phyloP scores from a whole-genome alignment of 2,888 invertebrate species.

The Drosophila longiperda region DNA sequence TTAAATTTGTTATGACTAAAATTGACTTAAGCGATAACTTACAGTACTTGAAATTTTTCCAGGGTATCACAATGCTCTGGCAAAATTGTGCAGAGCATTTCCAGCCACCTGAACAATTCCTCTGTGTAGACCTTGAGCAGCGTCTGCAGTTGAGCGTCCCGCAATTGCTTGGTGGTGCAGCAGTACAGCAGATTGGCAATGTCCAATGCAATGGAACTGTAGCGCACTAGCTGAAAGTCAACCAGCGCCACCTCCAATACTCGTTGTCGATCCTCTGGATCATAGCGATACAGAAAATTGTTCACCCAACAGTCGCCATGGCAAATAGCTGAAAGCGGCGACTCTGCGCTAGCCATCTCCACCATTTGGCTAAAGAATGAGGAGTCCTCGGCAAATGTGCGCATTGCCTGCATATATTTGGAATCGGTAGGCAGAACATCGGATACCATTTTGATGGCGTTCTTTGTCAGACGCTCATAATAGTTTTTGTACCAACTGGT shows the following conservation, averaged over 20 bases:
- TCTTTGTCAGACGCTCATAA: constrained; percentile 88
- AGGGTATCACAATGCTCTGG: constrained; percentile 84
- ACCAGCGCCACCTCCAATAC: constrained; percentile 88
- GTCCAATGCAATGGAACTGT: constrained; percentile 89
- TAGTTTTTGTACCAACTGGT: constrained; percentile 89
- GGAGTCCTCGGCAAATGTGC: constrained; percentile 87
- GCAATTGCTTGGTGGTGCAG: constrained; percentile 88
- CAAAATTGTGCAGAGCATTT: constrained; percentile 86
- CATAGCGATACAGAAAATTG: constrained; percentile 89
- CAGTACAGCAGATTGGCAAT: constrained; percentile 89
- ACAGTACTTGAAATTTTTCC: constrained; percentile 85
- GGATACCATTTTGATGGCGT: constrained; percentile 88
- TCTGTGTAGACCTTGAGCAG: constrained; percentile 88
- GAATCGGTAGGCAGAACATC: constrained; percentile 83
- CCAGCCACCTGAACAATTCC: constrained; percentile 87
- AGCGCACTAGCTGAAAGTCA: constrained; percentile 90
- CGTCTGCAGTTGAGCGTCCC: constrained; percentile 87
- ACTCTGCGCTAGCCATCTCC: constrained; percentile 87
- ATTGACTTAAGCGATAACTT: neutral
- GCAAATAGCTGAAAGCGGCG: constrained; percentile 89
- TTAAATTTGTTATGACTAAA: neutral
- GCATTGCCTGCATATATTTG: constrained; percentile 87
- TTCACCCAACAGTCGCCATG: constrained; percentile 92
- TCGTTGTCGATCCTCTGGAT: constrained; percentile 82
- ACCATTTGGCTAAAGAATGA: constrained; percentile 90